Evolutionary conservation across 2,113 vertebrate genomes (phyloP).

Genomic region (Pogonocichla stellata): DNA sequence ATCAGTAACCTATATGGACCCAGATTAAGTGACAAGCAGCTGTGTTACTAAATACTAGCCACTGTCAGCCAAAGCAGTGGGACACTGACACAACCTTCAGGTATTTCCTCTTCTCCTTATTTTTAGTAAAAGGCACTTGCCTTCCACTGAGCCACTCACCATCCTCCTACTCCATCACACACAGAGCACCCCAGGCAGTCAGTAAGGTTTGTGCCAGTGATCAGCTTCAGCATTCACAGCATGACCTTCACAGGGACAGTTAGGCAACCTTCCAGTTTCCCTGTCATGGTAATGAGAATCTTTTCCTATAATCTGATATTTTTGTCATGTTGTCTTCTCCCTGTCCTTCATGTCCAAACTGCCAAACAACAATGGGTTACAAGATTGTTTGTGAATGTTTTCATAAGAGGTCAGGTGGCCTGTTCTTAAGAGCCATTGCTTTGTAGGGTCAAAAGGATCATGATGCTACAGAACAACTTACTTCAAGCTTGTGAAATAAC

Average conservation of each 20-base stretch:
- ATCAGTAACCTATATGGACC: not conserved
- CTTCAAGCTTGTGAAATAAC: not conserved
- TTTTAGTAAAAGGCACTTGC: not conserved
- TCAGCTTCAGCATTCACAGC: not conserved
- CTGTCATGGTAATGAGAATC: not conserved
- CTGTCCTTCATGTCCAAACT: not conserved
- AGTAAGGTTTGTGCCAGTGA: not conserved
- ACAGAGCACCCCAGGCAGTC: not conserved
- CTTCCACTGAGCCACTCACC: not conserved
- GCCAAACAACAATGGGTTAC: not conserved
- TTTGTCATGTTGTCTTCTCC: not conserved
- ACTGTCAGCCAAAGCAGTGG: not conserved
- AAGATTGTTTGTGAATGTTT: not conserved
- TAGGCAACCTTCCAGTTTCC: not conserved
- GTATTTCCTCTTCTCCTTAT: not conserved
- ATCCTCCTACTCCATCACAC: not conserved
- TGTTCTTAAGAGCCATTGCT: not conserved
- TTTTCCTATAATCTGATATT: not conserved
- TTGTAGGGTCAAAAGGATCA: not conserved
- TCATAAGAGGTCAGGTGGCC: not conserved
- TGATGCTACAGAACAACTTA: not conserved
- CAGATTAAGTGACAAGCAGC: not conserved
- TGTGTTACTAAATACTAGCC: not conserved
- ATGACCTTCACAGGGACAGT: not conserved
- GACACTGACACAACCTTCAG: not conserved